A percentile compares a stretch with the other conserved stretches of the same genome.
Conservation (phyloP, 2,113 vertebrate species). For the Seriola rivoliana region DNA sequence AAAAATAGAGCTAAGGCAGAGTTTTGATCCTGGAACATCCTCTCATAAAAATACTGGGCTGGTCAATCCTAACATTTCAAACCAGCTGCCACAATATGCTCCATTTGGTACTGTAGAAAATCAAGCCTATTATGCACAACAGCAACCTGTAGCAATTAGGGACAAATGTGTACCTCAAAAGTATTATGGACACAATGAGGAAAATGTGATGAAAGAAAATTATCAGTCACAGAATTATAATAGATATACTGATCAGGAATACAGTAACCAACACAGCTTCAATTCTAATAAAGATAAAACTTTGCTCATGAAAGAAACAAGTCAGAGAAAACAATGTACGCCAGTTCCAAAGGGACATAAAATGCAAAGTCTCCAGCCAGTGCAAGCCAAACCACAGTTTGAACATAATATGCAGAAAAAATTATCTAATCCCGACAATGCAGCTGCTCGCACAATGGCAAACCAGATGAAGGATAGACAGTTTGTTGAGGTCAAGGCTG, state of each 20-base stretch:
- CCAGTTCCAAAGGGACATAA: conserved; percentile 33
- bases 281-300: conserved; percentile 34
- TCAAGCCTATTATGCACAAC: conserved; percentile 27
- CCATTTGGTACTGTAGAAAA: conserved; percentile 20
- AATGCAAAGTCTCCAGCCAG: conserved; percentile 28
- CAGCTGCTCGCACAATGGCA: neutral
- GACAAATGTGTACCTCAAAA: conserved; percentile 43
- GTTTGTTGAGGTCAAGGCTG: conserved; percentile 43
- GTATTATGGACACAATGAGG: conserved; percentile 16
- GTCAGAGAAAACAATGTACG: conserved; percentile 41
- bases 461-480: conserved; percentile 40
- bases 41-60: conserved; percentile 29
- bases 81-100: conserved; percentile 32
- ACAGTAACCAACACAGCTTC: conserved; percentile 27
- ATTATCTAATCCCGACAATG: conserved; percentile 31
- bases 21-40: conserved; percentile 8
- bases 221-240: conserved; percentile 43
- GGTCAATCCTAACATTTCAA: conserved; percentile 38
- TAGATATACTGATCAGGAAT: conserved; percentile 44
- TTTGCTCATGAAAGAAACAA: conserved; percentile 37
- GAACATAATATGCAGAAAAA: conserved; percentile 35
- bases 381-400: conserved; percentile 25
- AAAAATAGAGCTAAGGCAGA: conserved; percentile 27
- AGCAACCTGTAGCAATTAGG: conserved; percentile 18
- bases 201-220: conserved; percentile 40